Evolutionary conservation across 1,140 invertebrate species (phyloP), one percentile per base, ranked within the genome.

Genomic region (Papilio machaon): DNA sequence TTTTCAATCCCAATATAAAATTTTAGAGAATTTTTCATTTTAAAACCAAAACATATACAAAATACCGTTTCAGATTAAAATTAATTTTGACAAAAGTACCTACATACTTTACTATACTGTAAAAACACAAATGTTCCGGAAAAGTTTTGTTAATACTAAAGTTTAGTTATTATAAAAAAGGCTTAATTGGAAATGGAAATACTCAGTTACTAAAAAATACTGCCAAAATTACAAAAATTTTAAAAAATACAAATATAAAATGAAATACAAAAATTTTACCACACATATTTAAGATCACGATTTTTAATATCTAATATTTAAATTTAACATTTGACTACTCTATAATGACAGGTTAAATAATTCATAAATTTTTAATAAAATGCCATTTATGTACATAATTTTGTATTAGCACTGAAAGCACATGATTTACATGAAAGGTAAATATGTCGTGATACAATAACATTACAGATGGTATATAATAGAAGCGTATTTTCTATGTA

Each of bases 401-500:
- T 80, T 9, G 35, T 76, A 67, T 49, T 70, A 74, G 77, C 38
- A 77, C 73, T 75, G 73, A 43, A 78, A 78, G 75, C 75, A 19
- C 17, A 78, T 78, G 75, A 78, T 78, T 78, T 78, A 78, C 73
- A 81, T 78, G 81, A 78, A 78, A 17, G 64, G 19, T 77, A 81
- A 67, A 52, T 81, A 49, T 77, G 10, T 38, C 52, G 75, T 80
- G 64, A 67, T 35, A 67, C 47, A 77, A 64, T 77, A 76, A 76
- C 74, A 54, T 77, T 30, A 77, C 75, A 77, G 49, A 77, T 78
- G 75, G 75, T 78, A 52, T 82, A 82, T 75, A 76, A 54, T 80
- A 81, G 58, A 83, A 76, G 81, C 79, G 49, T 80, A 81, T 79
- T 73, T 76, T 75, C 80, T 58, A 78, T 70, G 38, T 79, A 90